phyloP scores from a whole-genome alignment of 1,140 invertebrate species.

The Magallana ariakensis region DNA sequence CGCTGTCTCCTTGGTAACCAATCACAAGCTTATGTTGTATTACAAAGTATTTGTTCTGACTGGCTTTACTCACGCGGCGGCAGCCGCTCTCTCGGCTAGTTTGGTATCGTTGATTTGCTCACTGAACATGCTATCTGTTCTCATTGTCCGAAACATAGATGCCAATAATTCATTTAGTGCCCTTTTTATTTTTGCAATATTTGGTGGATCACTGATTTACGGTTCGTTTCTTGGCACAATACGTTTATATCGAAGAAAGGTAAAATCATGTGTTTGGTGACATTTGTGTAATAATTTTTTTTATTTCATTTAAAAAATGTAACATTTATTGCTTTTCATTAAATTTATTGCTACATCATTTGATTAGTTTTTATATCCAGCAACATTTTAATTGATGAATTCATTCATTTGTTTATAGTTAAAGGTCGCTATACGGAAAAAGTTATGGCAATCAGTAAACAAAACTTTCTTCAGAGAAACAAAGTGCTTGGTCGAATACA shows the following conservation, averaged over 20 bases:
- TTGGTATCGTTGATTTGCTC: neutral
- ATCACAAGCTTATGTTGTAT: neutral
- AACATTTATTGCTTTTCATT: no score
- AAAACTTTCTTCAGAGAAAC: slow-evolving; percentile 1
- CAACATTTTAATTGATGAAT: no score
- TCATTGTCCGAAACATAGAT: neutral
- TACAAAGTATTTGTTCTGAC: neutral
- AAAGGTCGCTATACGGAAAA: neutral
- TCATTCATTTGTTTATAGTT: neutral
- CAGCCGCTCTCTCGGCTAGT: neutral
- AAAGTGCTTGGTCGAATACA: neutral
- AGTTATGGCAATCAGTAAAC: neutral
- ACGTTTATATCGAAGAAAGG: neutral
- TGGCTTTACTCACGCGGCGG: neutral
- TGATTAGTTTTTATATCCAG: no score
- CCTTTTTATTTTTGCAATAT: neutral
- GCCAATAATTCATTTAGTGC: neutral
- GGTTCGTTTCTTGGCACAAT: neutral
- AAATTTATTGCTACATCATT: no score
- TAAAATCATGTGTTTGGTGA: neutral
- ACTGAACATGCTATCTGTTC: neutral
- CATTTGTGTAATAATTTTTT: neutral
- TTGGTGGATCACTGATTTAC: neutral
- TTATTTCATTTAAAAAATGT: no score
- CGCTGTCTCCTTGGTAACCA: neutral